phyloP scores from a whole-genome alignment of 2,888 invertebrate genomes.

The Allacma fusca region DNA sequence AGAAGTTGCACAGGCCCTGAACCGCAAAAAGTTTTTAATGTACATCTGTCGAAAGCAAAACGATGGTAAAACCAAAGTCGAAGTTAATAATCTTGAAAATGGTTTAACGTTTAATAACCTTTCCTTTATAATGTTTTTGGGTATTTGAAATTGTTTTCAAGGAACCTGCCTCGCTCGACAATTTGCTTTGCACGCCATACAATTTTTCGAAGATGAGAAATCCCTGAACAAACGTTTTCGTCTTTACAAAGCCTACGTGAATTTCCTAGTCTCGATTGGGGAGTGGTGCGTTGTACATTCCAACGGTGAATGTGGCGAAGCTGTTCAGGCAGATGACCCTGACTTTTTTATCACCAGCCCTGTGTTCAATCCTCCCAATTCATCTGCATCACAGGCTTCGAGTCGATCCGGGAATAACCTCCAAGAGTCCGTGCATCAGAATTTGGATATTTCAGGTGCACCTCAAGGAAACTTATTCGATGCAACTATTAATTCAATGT shows the following conservation, averaged over 20 bases:
- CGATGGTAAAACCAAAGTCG: slow-evolving; percentile 13
- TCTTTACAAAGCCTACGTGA: slow-evolving; percentile 29
- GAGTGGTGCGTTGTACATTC: slow-evolving; percentile 27
- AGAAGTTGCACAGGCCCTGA: not conserved
- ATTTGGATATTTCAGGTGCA: too few relatives aligned
- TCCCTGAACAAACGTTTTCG: slow-evolving; percentile 1
- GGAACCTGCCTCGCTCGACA: slow-evolving; percentile 22
- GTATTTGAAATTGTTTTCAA: not conserved
- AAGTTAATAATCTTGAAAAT: too few relatives aligned
- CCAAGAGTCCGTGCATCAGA: too few relatives aligned
- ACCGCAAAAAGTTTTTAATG: slow-evolving; percentile 22
- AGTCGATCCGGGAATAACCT: not conserved
- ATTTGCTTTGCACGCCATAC: not conserved
- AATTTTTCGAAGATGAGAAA: slow-evolving; percentile 13
- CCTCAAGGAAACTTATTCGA: not conserved
- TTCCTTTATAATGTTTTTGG: not conserved
- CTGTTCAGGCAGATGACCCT: slow-evolving; percentile 21
- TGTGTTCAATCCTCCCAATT: not conserved
- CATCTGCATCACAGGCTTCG: not conserved
- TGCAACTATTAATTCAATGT: not conserved
- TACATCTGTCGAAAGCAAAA: slow-evolving; percentile 26
- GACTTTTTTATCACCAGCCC: slow-evolving; percentile 10
- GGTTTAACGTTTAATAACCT: too few relatives aligned
- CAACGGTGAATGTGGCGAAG: not conserved
- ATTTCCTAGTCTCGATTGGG: slow-evolving; percentile 8